Conservation (phyloP, 2,113 vertebrate species). For the Thymallus thymallus region DNA sequence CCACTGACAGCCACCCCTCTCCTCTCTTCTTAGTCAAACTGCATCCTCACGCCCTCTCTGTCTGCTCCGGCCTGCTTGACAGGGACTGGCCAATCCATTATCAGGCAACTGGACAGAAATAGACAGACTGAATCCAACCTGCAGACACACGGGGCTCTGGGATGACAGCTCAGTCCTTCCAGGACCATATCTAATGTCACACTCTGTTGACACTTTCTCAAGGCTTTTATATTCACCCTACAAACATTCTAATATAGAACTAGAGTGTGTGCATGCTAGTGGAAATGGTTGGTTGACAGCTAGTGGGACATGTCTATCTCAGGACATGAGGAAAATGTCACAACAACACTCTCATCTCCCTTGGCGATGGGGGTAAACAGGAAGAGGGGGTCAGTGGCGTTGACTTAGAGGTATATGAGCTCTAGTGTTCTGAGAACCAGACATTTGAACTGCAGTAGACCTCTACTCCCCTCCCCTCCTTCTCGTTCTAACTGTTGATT, state of each 20-base stretch:
- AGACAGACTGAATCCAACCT: slow-evolving; percentile 60
- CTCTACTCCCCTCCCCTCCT: slow-evolving; percentile 1
- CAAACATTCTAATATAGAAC: neutral
- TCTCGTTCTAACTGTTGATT: slow-evolving; percentile 7
- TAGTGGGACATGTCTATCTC: slow-evolving; percentile 11
- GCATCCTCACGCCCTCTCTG: slow-evolving; percentile 31
- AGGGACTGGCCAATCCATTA: slow-evolving; percentile 52
- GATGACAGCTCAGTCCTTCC: slow-evolving; percentile 65
- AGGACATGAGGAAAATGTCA: slow-evolving; percentile 46
- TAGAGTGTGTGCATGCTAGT: neutral
- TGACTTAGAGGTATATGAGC: neutral
- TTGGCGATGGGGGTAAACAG: too few relatives aligned
- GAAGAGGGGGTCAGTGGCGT: neutral
- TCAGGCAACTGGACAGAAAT: slow-evolving; percentile 59
- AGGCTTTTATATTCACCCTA: neutral
- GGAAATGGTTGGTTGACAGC: neutral
- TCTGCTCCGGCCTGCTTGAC: slow-evolving; percentile 19
- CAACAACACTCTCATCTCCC: slow-evolving; percentile 31
- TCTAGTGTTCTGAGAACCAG: neutral
- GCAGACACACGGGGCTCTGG: slow-evolving; percentile 42
- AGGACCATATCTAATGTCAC: slow-evolving; percentile 65
- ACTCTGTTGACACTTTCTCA: slow-evolving; percentile 56
- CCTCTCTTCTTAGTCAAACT: neutral
- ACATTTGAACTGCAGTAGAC: slow-evolving; percentile 2
- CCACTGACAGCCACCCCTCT: neutral